phyloP scores from a whole-genome alignment of 1,140 invertebrate species.

The Eriosoma lanigerum region DNA sequence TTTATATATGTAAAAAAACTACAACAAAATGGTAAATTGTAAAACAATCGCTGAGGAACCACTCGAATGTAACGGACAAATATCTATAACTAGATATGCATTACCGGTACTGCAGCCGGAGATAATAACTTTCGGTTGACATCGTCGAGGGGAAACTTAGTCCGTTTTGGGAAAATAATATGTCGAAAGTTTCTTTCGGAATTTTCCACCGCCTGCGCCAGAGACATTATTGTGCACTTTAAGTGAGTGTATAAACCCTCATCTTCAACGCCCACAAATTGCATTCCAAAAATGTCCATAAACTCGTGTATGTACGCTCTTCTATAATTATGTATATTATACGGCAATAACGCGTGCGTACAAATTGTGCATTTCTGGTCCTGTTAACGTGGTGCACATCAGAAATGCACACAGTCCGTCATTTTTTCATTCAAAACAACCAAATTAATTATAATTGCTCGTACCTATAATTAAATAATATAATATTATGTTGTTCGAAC shows the following conservation, averaged over 20 bases:
- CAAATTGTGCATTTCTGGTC: too few species aligned
- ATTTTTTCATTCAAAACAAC: too few species aligned
- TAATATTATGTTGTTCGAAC: too few species aligned
- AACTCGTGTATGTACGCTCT: too few species aligned
- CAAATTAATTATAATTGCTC: too few species aligned
- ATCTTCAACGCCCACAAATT: background rate
- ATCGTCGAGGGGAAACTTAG: background rate
- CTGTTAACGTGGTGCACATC: too few species aligned
- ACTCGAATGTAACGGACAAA: background rate
- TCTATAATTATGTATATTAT: too few species aligned
- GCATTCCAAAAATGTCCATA: background rate
- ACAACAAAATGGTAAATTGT: too few species aligned
- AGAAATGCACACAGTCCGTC: too few species aligned
- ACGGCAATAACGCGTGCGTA: too few species aligned
- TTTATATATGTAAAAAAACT: too few species aligned
- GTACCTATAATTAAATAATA: too few species aligned
- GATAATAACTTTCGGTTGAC: background rate
- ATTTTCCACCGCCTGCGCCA: background rate
- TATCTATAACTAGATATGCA: background rate
- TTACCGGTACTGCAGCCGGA: background rate
- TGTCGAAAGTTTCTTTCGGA: background rate
- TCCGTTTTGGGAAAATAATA: background rate
- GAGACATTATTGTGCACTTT: conserved; percentile 7
- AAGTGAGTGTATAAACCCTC: background rate
- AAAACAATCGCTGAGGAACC: background rate